phyloP scores from a whole-genome alignment of 2,797 vertebrate genomes.

The Uromys caudimaculatus region DNA sequence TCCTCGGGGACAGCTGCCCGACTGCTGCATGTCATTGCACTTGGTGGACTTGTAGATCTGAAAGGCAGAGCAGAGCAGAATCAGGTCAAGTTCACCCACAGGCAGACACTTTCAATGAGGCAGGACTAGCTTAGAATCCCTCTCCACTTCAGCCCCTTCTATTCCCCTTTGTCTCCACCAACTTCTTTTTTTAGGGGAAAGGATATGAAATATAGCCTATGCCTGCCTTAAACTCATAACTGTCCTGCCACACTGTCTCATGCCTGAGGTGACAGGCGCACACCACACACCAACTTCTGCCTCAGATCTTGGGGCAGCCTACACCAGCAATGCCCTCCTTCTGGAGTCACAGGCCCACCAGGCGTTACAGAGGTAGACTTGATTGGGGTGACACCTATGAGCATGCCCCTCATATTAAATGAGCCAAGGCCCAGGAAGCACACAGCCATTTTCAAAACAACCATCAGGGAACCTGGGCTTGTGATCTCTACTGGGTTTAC shows the following conservation, averaged over 20 bases:
- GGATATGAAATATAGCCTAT: background rate
- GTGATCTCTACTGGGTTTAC: background rate
- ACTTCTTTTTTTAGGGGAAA: background rate
- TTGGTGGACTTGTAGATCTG: constrained; percentile 99
- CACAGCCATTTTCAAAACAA: background rate
- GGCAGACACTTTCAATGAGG: background rate
- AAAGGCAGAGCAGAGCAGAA: constrained; percentile 22
- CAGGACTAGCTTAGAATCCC: background rate
- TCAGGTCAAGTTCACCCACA: background rate
- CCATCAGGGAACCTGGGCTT: background rate
- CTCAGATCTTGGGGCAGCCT: background rate
- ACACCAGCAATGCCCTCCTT: no score
- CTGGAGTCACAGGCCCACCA: background rate
- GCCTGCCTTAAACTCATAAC: background rate
- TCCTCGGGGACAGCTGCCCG: constrained; percentile 97
- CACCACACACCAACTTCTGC: background rate
- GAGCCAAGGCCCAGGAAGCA: background rate
- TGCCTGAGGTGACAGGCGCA: background rate
- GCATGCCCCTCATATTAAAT: background rate
- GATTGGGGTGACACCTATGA: background rate
- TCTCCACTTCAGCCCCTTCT: background rate
- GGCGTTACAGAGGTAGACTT: background rate
- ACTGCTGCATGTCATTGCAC: constrained; percentile 99
- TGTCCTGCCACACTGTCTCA: background rate
- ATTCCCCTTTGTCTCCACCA: background rate